These are phyloP conservation scores for Ypsolopha sequella DNA, from an alignment of 2,888 invertebrate species.

Conservation along the genomic window DNA sequence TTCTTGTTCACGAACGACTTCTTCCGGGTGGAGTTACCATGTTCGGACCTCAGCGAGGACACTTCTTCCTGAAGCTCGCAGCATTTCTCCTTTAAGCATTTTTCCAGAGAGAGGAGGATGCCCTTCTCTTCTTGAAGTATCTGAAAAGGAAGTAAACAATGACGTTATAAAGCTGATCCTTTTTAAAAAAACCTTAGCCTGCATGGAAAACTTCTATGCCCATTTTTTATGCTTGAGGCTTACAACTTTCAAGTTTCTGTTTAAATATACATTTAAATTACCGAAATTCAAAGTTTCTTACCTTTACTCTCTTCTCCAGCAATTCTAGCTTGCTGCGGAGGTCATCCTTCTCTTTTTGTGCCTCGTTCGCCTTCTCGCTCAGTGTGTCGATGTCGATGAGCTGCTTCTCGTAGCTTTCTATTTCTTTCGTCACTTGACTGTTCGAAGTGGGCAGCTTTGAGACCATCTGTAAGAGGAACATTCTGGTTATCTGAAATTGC, in stretches of 20 bases:
- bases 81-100: constrained; percentile 81
- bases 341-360: constrained; percentile 75
- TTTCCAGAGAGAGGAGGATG: constrained; percentile 78
- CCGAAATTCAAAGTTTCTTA: constrained; percentile 20
- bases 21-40: constrained; percentile 57
- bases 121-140: constrained; percentile 84
- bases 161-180: no score
- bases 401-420: constrained; percentile 82
- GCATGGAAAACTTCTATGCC: no score
- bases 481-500: no score
- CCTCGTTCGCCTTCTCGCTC: constrained; percentile 76
- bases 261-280: no score
- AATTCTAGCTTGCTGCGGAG: constrained; percentile 77
- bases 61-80: constrained; percentile 82
- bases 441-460: constrained; percentile 73
- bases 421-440: constrained; percentile 75
- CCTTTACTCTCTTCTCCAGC: constrained; percentile 80
- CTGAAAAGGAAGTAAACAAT: constrained; percentile 32
- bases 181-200: no score
- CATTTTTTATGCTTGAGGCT: no score
- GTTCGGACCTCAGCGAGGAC: constrained; percentile 67
- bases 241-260: no score
- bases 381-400: constrained; percentile 85
- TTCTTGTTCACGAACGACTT: constrained; percentile 64
- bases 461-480: constrained; percentile 63